Base-by-base conservation (phyloP, 2,888 invertebrate genomes). In the Galerucella pusilla region DNA sequence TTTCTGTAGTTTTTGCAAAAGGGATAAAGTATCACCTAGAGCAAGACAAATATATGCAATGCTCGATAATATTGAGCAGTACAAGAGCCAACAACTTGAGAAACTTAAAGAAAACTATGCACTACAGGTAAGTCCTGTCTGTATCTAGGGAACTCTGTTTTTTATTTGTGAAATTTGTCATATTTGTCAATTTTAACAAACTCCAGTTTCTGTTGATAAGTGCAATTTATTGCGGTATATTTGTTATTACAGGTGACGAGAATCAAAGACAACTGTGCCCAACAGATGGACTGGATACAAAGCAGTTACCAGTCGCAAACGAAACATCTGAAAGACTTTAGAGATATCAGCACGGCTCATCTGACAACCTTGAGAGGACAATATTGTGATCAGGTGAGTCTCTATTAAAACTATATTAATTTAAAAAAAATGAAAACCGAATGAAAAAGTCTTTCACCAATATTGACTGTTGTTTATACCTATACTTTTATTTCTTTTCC, bases 261-360 rank as follows among this genome's bases (percentile, higher is more conserved):
- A 79, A 97, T 98, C 83, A 94, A 95, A 85, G 97, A 97, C 85
- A 97, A 98, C 85, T 98, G 97, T 86, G 92, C 94, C 42, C 95
- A 95, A 86, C 97, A 97, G 89, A 94, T 97, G 89, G 97, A 97
- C 84, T 96, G 96, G 93, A 95, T 98, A 80, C 94, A 97, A 84
- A 95, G 93, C 85, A 97, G 96, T 86, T 98, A 98, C 87, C 93
- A 94, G 82, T 91, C 93, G 54, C 97, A 97, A 88, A 93, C 96
- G 66, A 94, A 93, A 83, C 94, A 96, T 86, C 90, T 97, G 70
- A 92, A 93, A 83, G 96, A 96, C 85, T 94, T 98, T 82, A 90
- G 97, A 78, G 97, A 97, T 85, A 97, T 97, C 86, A 97, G 98
- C 75, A 94, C 96, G 69, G 94, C 92, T 85, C 96, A 97, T 86